Base-by-base conservation (phyloP, 2,888 invertebrate genomes). In the Pristionchus entomophagus region DNA sequence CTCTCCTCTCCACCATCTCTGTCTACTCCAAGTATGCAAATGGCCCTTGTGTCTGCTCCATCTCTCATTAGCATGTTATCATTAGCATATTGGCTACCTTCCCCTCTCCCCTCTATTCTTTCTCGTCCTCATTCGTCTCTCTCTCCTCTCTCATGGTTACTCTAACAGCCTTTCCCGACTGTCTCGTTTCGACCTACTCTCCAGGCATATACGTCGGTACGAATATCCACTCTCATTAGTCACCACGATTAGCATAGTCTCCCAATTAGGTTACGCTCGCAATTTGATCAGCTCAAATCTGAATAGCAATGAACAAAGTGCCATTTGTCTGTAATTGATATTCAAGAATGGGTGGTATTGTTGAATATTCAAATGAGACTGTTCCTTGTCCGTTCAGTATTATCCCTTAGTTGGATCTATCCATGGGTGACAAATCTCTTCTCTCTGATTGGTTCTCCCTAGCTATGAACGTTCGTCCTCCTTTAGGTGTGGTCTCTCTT, bases 171-270 rank as follows among this genome's bases (percentile, higher is more conserved):
- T 14, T 73, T 5, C 69, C 69, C n/a, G 69, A 73, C n/a, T 73
- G 6, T 73, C 69, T 73, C 22, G n/a, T 8, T 41, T n/a, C 69
- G 12, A 41, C 69, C 2, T 41, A 73, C 22, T 22, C 69, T 22
- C 35, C 69, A 29, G 41, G 69, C 38, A 73, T 73, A 38, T 73
- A 73, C 41, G 41, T 73, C 69, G 69, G 69, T 73, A 73, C 26
- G 69, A 41, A 14, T 22, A 26, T 5, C 65, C 35, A 10, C 35
- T 19, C 65, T 29, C n/a, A 19, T 41, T 41, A 10, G 41, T 8
- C 56, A 8, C 19, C 29, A 41, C 69, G 4, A 32, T 73, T 73
- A 73, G 38, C 69, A 65, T n/a, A 45, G 45, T 45, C 45, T 14
- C n/a, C 22, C 41, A 22, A 73, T 73, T 41, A 0, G 41, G 22